phyloP scores from a whole-genome alignment of 2,113 vertebrate genomes.

The Burhinus oedicnemus region DNA sequence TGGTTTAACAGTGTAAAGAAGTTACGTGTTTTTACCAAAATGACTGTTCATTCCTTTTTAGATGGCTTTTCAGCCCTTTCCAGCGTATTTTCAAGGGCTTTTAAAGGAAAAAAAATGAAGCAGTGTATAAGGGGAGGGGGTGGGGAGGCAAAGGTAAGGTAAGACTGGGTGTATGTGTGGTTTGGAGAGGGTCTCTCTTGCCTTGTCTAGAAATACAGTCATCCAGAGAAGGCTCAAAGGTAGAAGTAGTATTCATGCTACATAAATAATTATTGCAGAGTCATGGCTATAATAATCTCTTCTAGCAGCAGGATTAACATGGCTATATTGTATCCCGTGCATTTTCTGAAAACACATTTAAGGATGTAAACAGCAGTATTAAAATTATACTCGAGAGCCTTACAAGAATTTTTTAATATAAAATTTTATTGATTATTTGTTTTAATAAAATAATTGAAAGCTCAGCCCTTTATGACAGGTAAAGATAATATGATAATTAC shows the following conservation, averaged over 20 bases:
- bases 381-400: not conserved
- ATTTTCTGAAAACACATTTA: not conserved
- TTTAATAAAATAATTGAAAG: not conserved
- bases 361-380: not conserved
- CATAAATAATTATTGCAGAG: not conserved
- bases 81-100: not conserved
- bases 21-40: not conserved
- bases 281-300: not conserved
- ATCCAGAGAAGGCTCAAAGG: not conserved
- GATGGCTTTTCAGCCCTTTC: not conserved
- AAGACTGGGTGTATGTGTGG: fast-evolving
- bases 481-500: not conserved
- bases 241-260: not conserved
- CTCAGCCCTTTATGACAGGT: not conserved
- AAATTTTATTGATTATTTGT: not conserved
- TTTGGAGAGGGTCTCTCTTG: not conserved
- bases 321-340: not conserved
- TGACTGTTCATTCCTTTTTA: conserved; percentile 35
- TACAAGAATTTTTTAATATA: not conserved
- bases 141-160: not conserved
- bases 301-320: not conserved
- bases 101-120: not conserved
- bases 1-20: conserved; percentile 30
- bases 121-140: not conserved
- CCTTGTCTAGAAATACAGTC: not conserved